phyloP scores from a whole-genome alignment of 2,888 invertebrate species.

The Drosophila parthenogenetica region DNA sequence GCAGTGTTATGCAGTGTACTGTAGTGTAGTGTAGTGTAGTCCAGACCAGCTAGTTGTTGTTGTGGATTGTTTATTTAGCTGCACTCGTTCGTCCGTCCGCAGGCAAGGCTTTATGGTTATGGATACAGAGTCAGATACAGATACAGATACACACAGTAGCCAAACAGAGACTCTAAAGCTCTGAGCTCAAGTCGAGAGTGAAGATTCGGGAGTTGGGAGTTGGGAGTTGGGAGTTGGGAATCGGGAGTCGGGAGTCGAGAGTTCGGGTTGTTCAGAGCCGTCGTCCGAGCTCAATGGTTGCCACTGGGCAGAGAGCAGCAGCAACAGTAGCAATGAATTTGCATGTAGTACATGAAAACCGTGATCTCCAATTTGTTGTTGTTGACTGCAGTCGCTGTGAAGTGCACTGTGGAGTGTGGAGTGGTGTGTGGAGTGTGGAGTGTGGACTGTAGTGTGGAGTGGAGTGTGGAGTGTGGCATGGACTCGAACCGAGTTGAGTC shows the following conservation, averaged over 20 bases:
- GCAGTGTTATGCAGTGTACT: neutral
- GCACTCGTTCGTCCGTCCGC: conserved; percentile 64
- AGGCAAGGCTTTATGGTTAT: conserved; percentile 70
- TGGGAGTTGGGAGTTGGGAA: neutral
- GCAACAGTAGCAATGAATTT: conserved; percentile 85
- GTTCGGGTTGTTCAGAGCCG: neutral
- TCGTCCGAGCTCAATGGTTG: conserved; percentile 22
- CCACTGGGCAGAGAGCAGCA: conserved; percentile 41
- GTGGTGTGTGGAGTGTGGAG: conserved; percentile 8
- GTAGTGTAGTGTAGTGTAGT: conserved; percentile 12
- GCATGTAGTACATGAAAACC: conserved; percentile 85
- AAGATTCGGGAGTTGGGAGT: neutral
- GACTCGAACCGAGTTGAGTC: neutral
- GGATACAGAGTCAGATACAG: conserved; percentile 59
- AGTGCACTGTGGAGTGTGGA: conserved; percentile 16
- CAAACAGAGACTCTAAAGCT: conserved; percentile 30
- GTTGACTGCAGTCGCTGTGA: conserved; percentile 40
- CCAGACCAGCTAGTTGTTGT: conserved; percentile 33
- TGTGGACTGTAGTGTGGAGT: conserved; percentile 3
- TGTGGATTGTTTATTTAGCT: conserved; percentile 71
- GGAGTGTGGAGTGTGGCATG: conserved; percentile 11
- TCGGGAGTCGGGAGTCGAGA: conserved; percentile 1
- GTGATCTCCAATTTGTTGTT: conserved; percentile 85
- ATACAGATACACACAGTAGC: conserved; percentile 51
- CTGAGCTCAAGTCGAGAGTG: conserved; percentile 10